Percentiles rank a stretch among this genome's conserved stretches.
Evolutionary conservation across 2,113 vertebrate species (phyloP).

Genomic region (Ceyx cyanopectus): DNA sequence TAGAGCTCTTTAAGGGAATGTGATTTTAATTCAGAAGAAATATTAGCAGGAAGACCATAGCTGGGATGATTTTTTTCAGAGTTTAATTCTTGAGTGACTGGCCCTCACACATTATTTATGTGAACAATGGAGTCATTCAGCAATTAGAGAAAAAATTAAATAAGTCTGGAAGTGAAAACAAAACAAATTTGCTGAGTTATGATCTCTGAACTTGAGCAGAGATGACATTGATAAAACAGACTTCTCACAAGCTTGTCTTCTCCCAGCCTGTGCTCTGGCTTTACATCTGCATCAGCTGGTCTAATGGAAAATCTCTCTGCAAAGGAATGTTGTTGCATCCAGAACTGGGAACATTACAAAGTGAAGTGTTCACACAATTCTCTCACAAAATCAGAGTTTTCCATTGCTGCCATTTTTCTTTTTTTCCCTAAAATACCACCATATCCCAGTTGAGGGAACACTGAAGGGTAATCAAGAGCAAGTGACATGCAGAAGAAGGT

Average conservation of each 20-base stretch:
- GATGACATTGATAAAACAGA: not conserved
- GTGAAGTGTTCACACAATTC: not conserved
- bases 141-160: conserved; percentile 4
- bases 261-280: not conserved
- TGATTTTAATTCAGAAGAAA: not conserved
- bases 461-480: not conserved
- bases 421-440: not conserved
- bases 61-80: not conserved
- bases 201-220: conserved; percentile 48
- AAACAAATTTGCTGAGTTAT: conserved; percentile 3
- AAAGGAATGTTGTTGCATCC: not conserved
- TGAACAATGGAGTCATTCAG: not conserved
- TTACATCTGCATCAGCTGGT: not conserved
- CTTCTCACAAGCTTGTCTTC: not conserved
- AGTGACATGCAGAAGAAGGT: not conserved
- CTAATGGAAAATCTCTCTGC: not conserved
- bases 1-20: not conserved
- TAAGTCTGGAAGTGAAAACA: conserved; percentile 28
- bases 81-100: not conserved
- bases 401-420: not conserved
- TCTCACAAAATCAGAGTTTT: not conserved
- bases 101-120: not conserved
- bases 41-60: not conserved
- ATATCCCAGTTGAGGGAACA: not conserved
- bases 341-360: not conserved